phyloP scores from a whole-genome alignment of 1,140 invertebrate species.

The Dufourea novaeangliae region DNA sequence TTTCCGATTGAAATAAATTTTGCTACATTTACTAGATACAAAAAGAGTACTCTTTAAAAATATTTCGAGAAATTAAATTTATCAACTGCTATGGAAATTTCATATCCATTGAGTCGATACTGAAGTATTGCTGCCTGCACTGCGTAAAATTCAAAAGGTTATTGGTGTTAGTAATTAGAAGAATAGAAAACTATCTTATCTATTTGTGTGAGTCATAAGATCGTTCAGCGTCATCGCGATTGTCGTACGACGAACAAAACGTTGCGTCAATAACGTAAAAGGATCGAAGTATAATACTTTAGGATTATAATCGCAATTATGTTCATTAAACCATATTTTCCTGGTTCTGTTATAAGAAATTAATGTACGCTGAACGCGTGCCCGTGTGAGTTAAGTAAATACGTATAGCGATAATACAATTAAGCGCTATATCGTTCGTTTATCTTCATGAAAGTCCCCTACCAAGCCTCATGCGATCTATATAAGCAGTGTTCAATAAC shows the following conservation, averaged over 20 bases:
- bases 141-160: neutral
- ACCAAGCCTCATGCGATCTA: neutral
- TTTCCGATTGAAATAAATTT: no score
- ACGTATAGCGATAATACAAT: constrained; percentile 14
- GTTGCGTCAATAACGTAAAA: neutral
- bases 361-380: neutral
- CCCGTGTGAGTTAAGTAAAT: neutral
- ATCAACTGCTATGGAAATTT: no score
- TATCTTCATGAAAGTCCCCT: constrained; percentile 5
- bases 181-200: neutral
- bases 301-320: neutral
- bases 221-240: neutral
- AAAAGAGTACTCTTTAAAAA: no score
- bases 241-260: neutral
- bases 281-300: neutral
- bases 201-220: neutral
- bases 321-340: neutral
- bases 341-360: neutral
- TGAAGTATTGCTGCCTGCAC: neutral
- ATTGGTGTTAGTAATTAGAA: neutral
- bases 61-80: no score
- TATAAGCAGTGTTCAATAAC: constrained; percentile 1
- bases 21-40: no score
- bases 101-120: no score
- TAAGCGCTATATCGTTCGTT: constrained; percentile 1